Evolutionary conservation across 2,797 vertebrate genomes (phyloP).

Genomic region (Okamejei kenojei): DNA sequence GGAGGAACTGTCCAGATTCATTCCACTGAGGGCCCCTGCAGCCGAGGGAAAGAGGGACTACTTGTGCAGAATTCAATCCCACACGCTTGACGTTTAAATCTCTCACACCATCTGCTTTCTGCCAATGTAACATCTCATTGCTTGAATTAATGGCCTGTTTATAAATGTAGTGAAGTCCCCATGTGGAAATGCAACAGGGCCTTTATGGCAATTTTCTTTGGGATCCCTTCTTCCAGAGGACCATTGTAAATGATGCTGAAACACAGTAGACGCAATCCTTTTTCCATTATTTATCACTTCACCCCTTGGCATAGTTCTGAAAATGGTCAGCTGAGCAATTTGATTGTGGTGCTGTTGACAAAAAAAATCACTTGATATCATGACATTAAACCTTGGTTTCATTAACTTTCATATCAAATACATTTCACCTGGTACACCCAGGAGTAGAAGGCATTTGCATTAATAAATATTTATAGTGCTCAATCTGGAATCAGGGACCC

Average conservation of each 20-base stretch:
- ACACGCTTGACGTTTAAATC: slow-evolving; percentile 1
- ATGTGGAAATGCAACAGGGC: neutral
- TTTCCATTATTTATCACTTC: neutral
- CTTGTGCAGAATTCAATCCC: slow-evolving; percentile 5
- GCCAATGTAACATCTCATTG: slow-evolving; percentile 9
- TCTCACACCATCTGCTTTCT: neutral
- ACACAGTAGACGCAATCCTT: neutral
- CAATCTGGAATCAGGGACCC: neutral
- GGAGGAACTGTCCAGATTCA: neutral
- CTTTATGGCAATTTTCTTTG: neutral
- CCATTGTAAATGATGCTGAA: neutral
- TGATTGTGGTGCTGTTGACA: neutral
- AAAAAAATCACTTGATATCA: neutral
- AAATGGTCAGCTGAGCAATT: neutral
- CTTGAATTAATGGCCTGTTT: slow-evolving; percentile 8
- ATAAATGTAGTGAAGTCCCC: slow-evolving; percentile 2
- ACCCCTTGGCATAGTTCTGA: neutral
- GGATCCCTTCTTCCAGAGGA: neutral
- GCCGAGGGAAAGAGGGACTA: neutral
- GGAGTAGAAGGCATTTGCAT: neutral
- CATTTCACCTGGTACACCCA: neutral
- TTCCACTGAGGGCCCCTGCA: neutral
- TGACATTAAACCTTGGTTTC: neutral
- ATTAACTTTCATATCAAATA: neutral
- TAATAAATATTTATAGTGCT: neutral